These are phyloP conservation scores for Drosophila punjabiensis DNA, from an alignment of 1,140 invertebrate genomes.

Conservation along the genomic window DNA sequence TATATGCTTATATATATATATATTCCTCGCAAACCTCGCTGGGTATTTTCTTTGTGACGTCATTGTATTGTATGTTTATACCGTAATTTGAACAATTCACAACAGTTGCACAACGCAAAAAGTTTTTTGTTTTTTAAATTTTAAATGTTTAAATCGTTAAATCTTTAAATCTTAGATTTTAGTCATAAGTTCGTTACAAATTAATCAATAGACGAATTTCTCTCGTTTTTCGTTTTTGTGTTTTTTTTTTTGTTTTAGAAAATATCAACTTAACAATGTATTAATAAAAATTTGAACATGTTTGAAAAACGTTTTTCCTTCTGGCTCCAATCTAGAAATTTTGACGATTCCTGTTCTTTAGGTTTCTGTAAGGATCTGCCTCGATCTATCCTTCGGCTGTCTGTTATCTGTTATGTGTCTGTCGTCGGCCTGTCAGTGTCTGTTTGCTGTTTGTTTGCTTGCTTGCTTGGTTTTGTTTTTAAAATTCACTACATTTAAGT, in stretches of 20 bases:
- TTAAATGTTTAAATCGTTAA: slow-evolving; percentile 12
- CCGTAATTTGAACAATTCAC: slow-evolving; percentile 83
- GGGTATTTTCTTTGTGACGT: slow-evolving; percentile 68
- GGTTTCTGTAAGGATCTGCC: slow-evolving; percentile 25
- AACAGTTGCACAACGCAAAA: slow-evolving; percentile 81
- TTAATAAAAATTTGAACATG: slow-evolving; percentile 75
- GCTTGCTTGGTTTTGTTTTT: slow-evolving; percentile 48
- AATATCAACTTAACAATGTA: slow-evolving; percentile 71
- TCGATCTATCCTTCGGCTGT: slow-evolving; percentile 16
- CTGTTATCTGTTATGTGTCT: slow-evolving; percentile 17
- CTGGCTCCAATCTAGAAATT: slow-evolving; percentile 70
- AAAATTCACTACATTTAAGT: slow-evolving; percentile 75
- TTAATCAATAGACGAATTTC: slow-evolving; percentile 72
- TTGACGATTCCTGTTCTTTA: slow-evolving; percentile 27
- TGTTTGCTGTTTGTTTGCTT: slow-evolving; percentile 40
- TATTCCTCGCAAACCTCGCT: slow-evolving; percentile 47
- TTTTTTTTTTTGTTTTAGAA: slow-evolving; percentile 34
- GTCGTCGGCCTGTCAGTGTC: slow-evolving; percentile 23
- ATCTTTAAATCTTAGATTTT: slow-evolving; percentile 61
- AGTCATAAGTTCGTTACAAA: slow-evolving; percentile 68
- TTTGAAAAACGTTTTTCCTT: slow-evolving; percentile 64
- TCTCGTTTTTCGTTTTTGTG: slow-evolving; percentile 46
- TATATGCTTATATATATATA: slow-evolving; percentile 20
- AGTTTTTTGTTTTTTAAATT: slow-evolving; percentile 46
- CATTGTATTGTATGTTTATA: slow-evolving; percentile 63